phyloP scores from a whole-genome alignment of 1,140 invertebrate species.

The Muscidifurax raptorellus region DNA sequence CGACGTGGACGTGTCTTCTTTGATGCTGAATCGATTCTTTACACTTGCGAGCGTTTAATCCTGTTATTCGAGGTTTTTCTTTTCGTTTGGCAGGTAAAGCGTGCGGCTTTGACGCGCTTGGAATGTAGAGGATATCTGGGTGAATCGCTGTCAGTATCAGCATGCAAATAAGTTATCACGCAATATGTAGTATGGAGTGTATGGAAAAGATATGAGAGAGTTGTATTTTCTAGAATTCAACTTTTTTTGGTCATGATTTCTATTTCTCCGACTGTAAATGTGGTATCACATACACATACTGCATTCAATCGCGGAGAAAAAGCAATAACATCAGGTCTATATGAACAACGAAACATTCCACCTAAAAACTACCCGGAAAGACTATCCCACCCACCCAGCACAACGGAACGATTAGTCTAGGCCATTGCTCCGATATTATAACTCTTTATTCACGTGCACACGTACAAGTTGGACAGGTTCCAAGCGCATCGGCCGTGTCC shows the following conservation, averaged over 20 bases:
- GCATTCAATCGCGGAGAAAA: neutral
- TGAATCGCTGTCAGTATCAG: neutral
- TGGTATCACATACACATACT: neutral
- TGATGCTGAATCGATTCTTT: neutral
- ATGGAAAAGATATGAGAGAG: too few relatives aligned
- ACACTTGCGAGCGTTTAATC: neutral
- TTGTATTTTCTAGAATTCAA: too few relatives aligned
- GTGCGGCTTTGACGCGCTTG: neutral
- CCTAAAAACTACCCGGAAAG: neutral
- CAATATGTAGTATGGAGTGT: too few relatives aligned
- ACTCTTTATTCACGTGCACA: conserved; percentile 51
- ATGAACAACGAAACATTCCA: neutral
- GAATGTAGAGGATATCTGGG: neutral
- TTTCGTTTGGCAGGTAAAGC: neutral
- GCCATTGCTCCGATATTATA: conserved; percentile 64
- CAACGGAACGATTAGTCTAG: conserved; percentile 71
- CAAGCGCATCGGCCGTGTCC: conserved; percentile 64
- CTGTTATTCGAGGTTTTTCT: neutral
- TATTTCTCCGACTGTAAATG: too few relatives aligned
- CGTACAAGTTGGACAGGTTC: conserved; percentile 70
- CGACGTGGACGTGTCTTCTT: neutral
- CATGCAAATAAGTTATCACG: neutral
- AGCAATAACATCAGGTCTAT: neutral
- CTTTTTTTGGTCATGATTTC: too few relatives aligned
- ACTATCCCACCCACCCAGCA: conserved; percentile 6